phyloP scores from a whole-genome alignment of 2,888 invertebrate genomes.

The Hydrotaea cyrtoneurina region DNA sequence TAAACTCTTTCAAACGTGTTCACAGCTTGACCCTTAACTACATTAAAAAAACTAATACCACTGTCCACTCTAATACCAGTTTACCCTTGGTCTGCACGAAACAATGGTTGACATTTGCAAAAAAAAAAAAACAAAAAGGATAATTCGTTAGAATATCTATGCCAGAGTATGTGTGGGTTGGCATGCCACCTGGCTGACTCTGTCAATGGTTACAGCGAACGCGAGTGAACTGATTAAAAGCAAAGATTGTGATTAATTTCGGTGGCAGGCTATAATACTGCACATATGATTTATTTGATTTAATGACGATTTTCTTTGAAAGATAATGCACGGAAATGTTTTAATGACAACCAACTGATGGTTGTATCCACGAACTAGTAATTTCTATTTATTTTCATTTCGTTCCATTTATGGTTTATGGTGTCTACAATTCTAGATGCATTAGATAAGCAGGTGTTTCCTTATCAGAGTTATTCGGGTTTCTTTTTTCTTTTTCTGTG shows the following conservation, averaged over 20 bases:
- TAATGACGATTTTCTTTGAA: neutral
- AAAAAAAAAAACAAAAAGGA: neutral
- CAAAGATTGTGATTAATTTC: neutral
- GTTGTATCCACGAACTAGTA: too few relatives aligned
- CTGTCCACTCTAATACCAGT: too few relatives aligned
- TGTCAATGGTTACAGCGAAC: too few relatives aligned
- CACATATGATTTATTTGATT: conserved; percentile 4
- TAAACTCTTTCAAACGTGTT: too few relatives aligned
- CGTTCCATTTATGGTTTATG: neutral
- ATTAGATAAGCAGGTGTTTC: conserved; percentile 18
- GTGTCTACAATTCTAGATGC: neutral
- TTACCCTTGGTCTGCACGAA: too few relatives aligned
- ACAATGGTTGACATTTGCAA: too few relatives aligned
- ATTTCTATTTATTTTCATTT: too few relatives aligned
- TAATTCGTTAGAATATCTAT: neutral
- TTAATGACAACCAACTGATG: too few relatives aligned
- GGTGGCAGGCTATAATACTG: neutral
- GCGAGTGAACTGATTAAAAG: conserved; percentile 1
- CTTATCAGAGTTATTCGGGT: neutral
- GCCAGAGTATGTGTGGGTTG: too few relatives aligned
- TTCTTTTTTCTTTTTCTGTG: neutral
- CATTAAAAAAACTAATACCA: too few relatives aligned
- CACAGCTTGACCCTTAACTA: too few relatives aligned
- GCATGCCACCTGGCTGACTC: too few relatives aligned
- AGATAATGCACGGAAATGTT: neutral